Percentiles rank a stretch among this genome's conserved stretches.
phyloP scores from a whole-genome alignment of 2,113 vertebrate genomes.

The Scortum barcoo region DNA sequence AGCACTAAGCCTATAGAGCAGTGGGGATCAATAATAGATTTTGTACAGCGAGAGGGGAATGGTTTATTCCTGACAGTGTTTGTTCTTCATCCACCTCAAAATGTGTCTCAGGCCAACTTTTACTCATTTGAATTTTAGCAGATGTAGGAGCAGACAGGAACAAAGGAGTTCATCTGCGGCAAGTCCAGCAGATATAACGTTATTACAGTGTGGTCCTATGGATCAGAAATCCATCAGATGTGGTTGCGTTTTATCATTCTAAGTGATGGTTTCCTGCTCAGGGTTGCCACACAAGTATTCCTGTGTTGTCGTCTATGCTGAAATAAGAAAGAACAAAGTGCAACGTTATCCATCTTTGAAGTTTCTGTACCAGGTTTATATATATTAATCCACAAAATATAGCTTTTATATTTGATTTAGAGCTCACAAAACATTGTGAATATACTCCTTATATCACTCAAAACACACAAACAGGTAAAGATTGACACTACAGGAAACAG shows the following conservation, averaged over 20 bases:
- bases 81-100: slow-evolving; percentile 28
- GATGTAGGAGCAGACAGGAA: neutral
- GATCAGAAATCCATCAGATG: slow-evolving; percentile 17
- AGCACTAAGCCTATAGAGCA: slow-evolving; percentile 21
- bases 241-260: slow-evolving; percentile 8
- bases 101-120: neutral
- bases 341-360: neutral
- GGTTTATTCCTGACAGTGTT: slow-evolving; percentile 20
- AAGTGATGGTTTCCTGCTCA: neutral
- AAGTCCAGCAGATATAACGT: neutral
- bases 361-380: neutral
- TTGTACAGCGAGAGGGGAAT: slow-evolving; percentile 10
- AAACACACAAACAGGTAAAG: neutral
- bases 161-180: neutral
- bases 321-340: neutral
- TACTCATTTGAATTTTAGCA: neutral
- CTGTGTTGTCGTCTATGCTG: neutral
- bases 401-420: neutral
- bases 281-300: neutral
- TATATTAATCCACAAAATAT: neutral
- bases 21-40: slow-evolving; percentile 42
- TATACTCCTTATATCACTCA: no score
- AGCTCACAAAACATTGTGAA: neutral
- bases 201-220: neutral
- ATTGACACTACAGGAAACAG: neutral